Conservation (phyloP, 2,888 invertebrate genomes). For the Shargacucullia verbasci region DNA sequence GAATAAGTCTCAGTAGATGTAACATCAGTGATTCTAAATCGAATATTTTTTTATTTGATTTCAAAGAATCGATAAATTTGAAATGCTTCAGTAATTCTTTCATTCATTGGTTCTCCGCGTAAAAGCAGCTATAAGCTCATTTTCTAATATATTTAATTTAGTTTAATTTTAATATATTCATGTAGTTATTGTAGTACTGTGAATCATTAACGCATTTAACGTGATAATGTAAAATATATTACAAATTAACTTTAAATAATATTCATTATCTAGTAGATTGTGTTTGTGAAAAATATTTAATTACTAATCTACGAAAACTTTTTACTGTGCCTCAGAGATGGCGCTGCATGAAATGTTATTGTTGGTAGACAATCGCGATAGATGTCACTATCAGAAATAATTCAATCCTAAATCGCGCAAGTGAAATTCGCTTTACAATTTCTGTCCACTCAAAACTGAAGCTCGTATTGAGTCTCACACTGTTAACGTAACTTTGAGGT, state of each 20-base stretch:
- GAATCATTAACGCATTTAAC: slow-evolving; percentile 54
- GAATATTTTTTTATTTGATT: slow-evolving; percentile 20
- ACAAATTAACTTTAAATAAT: slow-evolving; percentile 51
- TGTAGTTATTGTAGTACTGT: slow-evolving; percentile 48
- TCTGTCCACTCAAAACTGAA: too few species aligned
- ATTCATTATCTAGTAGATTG: slow-evolving; percentile 37
- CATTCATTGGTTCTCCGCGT: slow-evolving; percentile 15
- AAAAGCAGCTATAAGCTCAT: slow-evolving; percentile 46
- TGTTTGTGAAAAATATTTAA: slow-evolving; percentile 37
- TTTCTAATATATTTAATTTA: slow-evolving; percentile 43
- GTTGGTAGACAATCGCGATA: slow-evolving; percentile 2
- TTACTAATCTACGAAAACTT: slow-evolving; percentile 10
- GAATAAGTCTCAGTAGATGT: too few species aligned
- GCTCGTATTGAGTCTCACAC: too few species aligned
- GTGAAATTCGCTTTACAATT: background rate
- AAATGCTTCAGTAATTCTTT: slow-evolving; percentile 10
- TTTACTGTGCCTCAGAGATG: slow-evolving; percentile 5
- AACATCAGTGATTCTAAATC: slow-evolving; percentile 8
- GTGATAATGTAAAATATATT: slow-evolving; percentile 50
- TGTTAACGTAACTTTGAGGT: too few species aligned
- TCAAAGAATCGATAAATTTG: slow-evolving; percentile 3
- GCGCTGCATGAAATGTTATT: background rate
- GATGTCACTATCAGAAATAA: slow-evolving; percentile 11
- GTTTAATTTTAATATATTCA: slow-evolving; percentile 33
- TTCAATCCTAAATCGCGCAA: background rate